Evolutionary conservation across 2,113 vertebrate species (phyloP).

Genomic region (Clarias magur): DNA sequence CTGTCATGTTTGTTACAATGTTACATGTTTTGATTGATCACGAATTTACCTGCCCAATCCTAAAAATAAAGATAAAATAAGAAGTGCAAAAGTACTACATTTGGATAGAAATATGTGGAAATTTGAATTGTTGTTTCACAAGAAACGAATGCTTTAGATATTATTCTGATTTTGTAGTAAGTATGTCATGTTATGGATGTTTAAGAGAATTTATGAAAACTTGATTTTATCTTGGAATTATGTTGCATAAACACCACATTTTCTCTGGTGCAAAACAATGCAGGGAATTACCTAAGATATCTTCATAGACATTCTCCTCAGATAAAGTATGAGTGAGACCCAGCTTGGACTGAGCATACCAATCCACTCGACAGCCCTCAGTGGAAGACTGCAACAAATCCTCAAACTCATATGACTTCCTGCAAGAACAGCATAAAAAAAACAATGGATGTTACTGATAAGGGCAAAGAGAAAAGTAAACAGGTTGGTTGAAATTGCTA

Average conservation of each 20-base stretch:
- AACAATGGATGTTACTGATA: slow-evolving; percentile 15
- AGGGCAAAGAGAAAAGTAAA: neutral
- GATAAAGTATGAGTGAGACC: slow-evolving; percentile 95
- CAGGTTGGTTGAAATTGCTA: neutral
- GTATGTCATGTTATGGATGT: neutral
- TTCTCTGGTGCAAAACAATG: neutral
- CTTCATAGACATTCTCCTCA: slow-evolving; percentile 96
- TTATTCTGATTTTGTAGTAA: neutral
- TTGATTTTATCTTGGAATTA: neutral
- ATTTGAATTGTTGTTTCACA: neutral
- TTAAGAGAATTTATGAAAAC: neutral
- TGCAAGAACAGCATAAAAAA: slow-evolving; percentile 63
- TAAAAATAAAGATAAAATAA: too few species aligned
- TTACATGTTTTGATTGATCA: neutral
- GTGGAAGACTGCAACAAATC: slow-evolving; percentile 86
- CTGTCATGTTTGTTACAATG: neutral
- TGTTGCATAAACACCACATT: neutral
- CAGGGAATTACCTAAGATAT: slow-evolving; percentile 87
- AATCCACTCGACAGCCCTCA: slow-evolving; percentile 83
- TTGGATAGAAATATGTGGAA: neutral
- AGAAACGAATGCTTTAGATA: neutral
- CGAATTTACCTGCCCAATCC: neutral
- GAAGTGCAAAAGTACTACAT: neutral
- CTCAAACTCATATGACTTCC: slow-evolving; percentile 97
- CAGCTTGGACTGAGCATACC: slow-evolving; percentile 90